These are phyloP conservation scores for Gambusia holbrooki DNA, from an alignment of 2,113 vertebrate species.

Conservation along the genomic window DNA sequence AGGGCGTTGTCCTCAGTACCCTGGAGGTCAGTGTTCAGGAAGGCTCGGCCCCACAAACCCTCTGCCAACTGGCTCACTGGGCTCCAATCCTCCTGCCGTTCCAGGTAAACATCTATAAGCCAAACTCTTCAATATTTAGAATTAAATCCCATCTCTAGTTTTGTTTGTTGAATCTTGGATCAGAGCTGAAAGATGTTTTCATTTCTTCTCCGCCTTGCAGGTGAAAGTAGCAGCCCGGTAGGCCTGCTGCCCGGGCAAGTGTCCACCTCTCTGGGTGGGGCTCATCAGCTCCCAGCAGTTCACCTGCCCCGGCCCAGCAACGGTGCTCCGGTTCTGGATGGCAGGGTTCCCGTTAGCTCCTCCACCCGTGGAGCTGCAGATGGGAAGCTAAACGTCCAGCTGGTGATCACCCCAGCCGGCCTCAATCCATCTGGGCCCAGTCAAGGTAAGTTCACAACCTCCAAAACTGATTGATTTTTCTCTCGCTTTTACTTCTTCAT, in stretches of 20 bases:
- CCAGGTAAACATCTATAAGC: background rate
- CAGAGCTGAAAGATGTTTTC: background rate
- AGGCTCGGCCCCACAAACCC: background rate
- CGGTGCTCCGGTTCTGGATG: constrained; percentile 6
- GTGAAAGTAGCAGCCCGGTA: constrained; percentile 5
- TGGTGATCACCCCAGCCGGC: constrained; percentile 13
- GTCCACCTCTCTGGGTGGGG: background rate
- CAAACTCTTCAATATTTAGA: background rate
- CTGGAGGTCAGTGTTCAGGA: constrained; percentile 24
- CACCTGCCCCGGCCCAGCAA: constrained; percentile 15
- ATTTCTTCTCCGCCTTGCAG: background rate
- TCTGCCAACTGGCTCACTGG: constrained; percentile 9
- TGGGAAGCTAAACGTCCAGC: constrained; percentile 21
- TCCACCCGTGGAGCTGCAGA: constrained; percentile 9
- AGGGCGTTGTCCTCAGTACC: constrained; percentile 15
- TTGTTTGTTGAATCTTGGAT: background rate
- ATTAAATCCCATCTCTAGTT: background rate
- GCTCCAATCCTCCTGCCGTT: background rate
- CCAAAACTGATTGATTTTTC: background rate
- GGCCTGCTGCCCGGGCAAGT: background rate
- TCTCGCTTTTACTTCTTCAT: background rate
- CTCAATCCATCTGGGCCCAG: constrained; percentile 6
- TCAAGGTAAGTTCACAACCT: constrained; percentile 26
- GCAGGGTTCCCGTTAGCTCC: background rate
- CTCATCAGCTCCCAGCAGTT: background rate